These are phyloP conservation scores for Clarias magur DNA, from an alignment of 2,113 vertebrate genomes.

Conservation along the genomic window DNA sequence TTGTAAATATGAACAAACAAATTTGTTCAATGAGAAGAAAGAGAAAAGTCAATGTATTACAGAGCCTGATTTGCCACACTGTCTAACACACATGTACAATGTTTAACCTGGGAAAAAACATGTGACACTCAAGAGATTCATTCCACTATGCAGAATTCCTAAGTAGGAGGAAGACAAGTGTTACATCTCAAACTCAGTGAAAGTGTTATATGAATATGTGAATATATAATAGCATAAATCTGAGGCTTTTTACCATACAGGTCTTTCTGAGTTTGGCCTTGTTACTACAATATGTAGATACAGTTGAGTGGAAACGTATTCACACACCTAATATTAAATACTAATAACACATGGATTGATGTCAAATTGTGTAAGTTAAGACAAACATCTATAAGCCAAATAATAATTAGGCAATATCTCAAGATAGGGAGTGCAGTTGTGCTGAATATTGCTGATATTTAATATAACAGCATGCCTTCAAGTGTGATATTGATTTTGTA, in stretches of 20 bases:
- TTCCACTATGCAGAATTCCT: constrained; percentile 47
- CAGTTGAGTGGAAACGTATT: neutral
- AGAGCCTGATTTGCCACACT: constrained; percentile 30
- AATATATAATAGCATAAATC: neutral
- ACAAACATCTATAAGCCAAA: neutral
- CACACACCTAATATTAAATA: neutral
- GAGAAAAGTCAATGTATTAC: constrained; percentile 32
- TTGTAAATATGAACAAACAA: constrained; percentile 55
- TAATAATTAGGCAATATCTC: too few species aligned
- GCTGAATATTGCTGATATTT: too few species aligned
- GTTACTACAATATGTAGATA: neutral
- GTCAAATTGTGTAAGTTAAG: neutral
- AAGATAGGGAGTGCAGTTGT: too few species aligned
- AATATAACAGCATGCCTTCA: too few species aligned
- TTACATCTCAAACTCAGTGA: neutral
- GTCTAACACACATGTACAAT: constrained; percentile 48
- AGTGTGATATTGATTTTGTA: too few species aligned
- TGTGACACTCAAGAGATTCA: constrained; percentile 60
- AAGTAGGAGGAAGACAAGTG: constrained; percentile 26
- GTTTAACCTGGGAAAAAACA: constrained; percentile 64
- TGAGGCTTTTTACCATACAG: neutral
- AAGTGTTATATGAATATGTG: neutral
- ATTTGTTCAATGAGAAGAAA: constrained; percentile 32
- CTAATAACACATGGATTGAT: neutral
- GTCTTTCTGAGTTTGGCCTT: neutral